Evolutionary conservation across 2,797 vertebrate genomes (phyloP), one percentile per base, ranked within the genome.

Genomic region (Gymnoscopelus braueri): DNA sequence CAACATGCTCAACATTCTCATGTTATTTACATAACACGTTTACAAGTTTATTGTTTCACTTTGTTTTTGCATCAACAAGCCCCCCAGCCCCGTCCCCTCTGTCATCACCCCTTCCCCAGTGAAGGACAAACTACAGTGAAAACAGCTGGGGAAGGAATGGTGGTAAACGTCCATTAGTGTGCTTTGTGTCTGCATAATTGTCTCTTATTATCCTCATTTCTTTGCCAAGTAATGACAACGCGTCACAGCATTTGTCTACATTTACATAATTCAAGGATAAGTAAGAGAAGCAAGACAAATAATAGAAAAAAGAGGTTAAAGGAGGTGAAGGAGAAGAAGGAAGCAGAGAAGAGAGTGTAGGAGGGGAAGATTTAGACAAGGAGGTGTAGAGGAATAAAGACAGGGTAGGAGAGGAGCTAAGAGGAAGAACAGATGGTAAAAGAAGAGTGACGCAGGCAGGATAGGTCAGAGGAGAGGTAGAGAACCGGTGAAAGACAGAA

Each of bases 151-250:
- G 75, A 83, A 9, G 65, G 70, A 86, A 81, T 14, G 54, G 77
- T 64, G 65, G 61, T 50, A 57, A 80, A 81, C 79, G 74, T 83
- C 84, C 82, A 87, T 88, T 84, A 84, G 82, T 44, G 53, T 72
- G 67, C 71, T 84, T 66, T 63, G 79, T 60, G 75, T 82, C 68
- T 69, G 63, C 49, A 69, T 87, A 86, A 89, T 79, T 81, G 72
- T 65, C 67, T 77, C 60, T 60, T 73, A 83, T 82, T 83, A 81
- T 69, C 75, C 53, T 65, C 8, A 32, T 78, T 69, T 75, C 56
- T 74, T 64, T 73, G 74, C 53, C 63, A 58, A 82, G 67, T 74
- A 80, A 52, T 51, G 72, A 74, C 61, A 55, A 67, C 67, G 60
- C n/a, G 11, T 77, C 64, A 50, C 62, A 49, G 59, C 65, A 71